phyloP scores from a whole-genome alignment of 2,888 invertebrate species.

The Mimas tiliae region DNA sequence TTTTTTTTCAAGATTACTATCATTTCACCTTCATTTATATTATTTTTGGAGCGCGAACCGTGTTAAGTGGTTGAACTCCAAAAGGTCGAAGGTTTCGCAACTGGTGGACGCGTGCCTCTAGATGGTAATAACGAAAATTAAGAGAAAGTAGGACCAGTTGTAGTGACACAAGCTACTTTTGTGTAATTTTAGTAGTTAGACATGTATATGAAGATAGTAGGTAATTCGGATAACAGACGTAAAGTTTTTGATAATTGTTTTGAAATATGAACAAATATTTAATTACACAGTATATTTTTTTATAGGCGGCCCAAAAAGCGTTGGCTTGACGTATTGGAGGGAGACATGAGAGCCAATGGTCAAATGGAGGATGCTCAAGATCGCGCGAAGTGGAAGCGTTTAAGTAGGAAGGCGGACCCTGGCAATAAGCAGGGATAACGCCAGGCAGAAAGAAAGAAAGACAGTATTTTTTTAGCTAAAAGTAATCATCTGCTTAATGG shows the following conservation, averaged over 20 bases:
- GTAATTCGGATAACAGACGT: background rate
- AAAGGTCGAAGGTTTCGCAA: constrained; percentile 21
- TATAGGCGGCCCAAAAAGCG: too few relatives aligned
- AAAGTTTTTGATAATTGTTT: background rate
- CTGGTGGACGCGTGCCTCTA: background rate
- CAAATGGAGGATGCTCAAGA: too few relatives aligned
- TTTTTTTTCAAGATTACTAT: background rate
- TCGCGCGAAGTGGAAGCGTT: too few relatives aligned
- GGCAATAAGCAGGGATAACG: too few relatives aligned
- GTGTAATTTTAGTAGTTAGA: background rate
- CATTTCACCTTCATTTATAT: constrained; percentile 4
- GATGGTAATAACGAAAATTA: constrained; percentile 14
- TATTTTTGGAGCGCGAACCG: background rate
- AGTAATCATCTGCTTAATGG: too few relatives aligned
- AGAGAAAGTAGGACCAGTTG: constrained; percentile 6
- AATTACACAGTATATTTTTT: too few relatives aligned
- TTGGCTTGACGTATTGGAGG: too few relatives aligned
- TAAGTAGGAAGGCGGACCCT: too few relatives aligned
- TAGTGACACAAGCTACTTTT: background rate
- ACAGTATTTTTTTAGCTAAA: too few relatives aligned
- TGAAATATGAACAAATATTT: too few relatives aligned
- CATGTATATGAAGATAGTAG: background rate
- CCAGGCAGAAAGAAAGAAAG: too few relatives aligned
- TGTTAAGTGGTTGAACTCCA: background rate
- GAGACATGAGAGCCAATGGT: too few relatives aligned